Evolutionary conservation across 64 coral and sea anemone species (phyloP), one percentile per base, ranked within the genome.

Genomic region (Porites lutea): DNA sequence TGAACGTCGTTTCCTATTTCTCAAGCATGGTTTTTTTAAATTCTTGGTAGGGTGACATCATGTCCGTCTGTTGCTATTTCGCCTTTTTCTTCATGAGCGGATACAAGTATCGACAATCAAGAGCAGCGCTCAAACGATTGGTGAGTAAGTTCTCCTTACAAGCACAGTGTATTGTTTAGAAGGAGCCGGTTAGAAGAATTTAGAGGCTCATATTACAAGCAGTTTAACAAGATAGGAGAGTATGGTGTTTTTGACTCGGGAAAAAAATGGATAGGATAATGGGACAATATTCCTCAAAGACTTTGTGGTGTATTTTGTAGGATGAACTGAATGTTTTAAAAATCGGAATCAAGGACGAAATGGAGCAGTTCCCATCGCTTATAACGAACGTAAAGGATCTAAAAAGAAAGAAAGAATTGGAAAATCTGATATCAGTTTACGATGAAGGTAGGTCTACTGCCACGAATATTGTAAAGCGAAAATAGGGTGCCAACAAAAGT

Each of bases 41-140:
- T 57, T 57, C 54, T 9, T 57, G 54, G 7, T 89, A 97, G 89
- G 97, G 94, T 57, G 97, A 99, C 37, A 86, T 96, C n/a, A 99
- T 99, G 97, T 88, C 97, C 4, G 97, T 99, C 0, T 96, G 97
- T 65, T 89, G 94, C 47, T 99, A 99, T 76, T 99, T 99, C 92
- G 91, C 77, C 8, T 99, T 99, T 88, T 96, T 99, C 92, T 99
- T 99, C 73, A 99, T 99, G 97, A 95, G 97, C 96, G 97, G 97
- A 49, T 99, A 99, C 82, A 99, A 94, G 53, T 91, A 94, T 76
- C 86, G 86, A 14, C 97, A 99, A 85, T 94, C 88, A 15, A 91
- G 87, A 68, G 97, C 97, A 79, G 92, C 92, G 13, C 88, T 99
- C 0, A 96, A 83, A 67, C 83, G 94, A 81, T 78, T 99, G 63